These are phyloP conservation scores for Phylloscopus collybita DNA, from an alignment of 2,797 vertebrate species.

Conservation along the genomic window DNA sequence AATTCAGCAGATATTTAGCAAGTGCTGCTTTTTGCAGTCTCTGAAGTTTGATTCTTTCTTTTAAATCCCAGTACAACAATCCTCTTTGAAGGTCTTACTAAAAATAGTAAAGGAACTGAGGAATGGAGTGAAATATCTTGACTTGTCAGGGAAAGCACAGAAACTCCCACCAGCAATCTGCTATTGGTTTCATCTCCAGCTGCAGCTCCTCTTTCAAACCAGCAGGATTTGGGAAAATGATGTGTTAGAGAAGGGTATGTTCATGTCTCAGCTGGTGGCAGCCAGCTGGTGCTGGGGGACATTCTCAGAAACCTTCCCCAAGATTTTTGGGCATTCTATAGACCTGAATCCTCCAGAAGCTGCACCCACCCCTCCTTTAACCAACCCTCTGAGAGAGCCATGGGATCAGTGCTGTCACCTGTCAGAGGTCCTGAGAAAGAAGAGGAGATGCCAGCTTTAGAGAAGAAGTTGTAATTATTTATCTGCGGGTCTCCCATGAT, in stretches of 20 bases:
- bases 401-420: constrained; percentile 49
- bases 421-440: constrained; percentile 67
- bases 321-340: not conserved
- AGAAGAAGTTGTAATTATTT: constrained; percentile 69
- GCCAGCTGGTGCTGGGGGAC: not conserved
- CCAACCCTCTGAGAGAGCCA: not conserved
- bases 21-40: not conserved
- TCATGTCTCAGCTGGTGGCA: not conserved
- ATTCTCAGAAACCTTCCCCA: not conserved
- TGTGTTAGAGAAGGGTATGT: not conserved
- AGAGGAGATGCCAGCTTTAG: constrained; percentile 49
- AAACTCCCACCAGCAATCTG: not conserved
- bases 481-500: constrained; percentile 48
- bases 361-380: not conserved
- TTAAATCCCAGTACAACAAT: not conserved
- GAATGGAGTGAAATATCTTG: not conserved
- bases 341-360: not conserved
- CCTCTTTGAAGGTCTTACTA: not conserved
- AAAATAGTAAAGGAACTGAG: not conserved
- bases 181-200: not conserved
- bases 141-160: not conserved
- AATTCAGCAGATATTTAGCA: not conserved
- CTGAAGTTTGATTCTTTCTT: not conserved
- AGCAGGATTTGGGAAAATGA: not conserved
- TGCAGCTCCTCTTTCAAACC: not conserved